Percentiles rank a stretch among this genome's conserved stretches.
Evolutionary conservation across 2,888 invertebrate species (phyloP).

Genomic region (Eupithecia inturbata): DNA sequence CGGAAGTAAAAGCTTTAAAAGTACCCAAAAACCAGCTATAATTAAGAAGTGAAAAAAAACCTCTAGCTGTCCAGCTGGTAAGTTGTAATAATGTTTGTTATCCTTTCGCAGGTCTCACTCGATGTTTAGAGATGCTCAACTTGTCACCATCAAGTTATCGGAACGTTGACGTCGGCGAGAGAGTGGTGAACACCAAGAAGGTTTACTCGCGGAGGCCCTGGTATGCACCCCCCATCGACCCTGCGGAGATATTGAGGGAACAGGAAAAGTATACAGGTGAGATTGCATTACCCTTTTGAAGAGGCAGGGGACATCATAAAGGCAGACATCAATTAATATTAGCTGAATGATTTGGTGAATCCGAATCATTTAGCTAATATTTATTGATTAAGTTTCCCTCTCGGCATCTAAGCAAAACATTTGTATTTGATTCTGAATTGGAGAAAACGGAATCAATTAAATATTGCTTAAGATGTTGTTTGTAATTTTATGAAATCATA

Average conservation of each 20-base stretch:
- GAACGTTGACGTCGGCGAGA: constrained; percentile 68
- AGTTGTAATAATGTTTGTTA: neutral
- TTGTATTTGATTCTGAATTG: too few relatives aligned
- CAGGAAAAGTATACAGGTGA: constrained; percentile 57
- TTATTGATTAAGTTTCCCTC: too few relatives aligned
- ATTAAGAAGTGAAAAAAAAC: neutral
- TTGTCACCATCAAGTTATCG: constrained; percentile 72
- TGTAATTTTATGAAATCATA: too few relatives aligned
- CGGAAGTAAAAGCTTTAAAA: neutral
- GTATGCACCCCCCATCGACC: constrained; percentile 73
- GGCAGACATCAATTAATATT: too few relatives aligned
- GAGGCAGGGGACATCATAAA: too few relatives aligned
- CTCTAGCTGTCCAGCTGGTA: neutral
- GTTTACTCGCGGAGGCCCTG: constrained; percentile 75
- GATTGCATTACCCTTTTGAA: neutral
- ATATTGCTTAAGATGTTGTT: too few relatives aligned
- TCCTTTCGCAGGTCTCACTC: constrained; percentile 70
- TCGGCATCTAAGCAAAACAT: too few relatives aligned
- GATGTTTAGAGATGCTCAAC: constrained; percentile 82
- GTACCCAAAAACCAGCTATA: neutral
- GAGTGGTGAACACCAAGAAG: constrained; percentile 72
- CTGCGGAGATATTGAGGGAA: constrained; percentile 59
- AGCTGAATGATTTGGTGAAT: too few relatives aligned
- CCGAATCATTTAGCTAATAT: too few relatives aligned
- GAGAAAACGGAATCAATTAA: too few relatives aligned